phyloP scores from a whole-genome alignment of 2,113 vertebrate species.

The Procavia capensis region DNA sequence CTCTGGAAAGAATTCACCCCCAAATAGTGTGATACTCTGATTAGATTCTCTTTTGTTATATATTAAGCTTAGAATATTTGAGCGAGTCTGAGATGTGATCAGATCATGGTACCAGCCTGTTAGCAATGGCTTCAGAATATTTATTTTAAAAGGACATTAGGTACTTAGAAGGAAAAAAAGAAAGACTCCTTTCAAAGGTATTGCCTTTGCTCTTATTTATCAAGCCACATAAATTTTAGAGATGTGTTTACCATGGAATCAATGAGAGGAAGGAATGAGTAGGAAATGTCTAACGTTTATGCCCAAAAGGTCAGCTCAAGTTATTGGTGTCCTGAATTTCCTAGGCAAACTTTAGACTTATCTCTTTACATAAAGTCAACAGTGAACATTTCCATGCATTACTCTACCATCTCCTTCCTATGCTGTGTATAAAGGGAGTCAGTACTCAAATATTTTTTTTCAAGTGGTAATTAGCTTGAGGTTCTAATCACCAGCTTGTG shows the following conservation, averaged over 20 bases:
- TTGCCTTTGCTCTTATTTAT: conserved; percentile 35
- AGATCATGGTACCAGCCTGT: background rate
- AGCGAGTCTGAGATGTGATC: background rate
- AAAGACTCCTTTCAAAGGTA: background rate
- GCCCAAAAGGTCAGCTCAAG: conserved; percentile 20
- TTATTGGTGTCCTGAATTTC: conserved; percentile 36
- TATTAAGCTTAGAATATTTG: background rate
- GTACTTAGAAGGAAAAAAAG: background rate
- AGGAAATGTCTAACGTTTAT: conserved; percentile 48
- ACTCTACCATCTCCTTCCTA: background rate
- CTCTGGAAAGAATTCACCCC: conserved; percentile 16
- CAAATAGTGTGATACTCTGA: background rate
- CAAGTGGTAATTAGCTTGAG: conserved; percentile 40
- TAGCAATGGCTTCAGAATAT: conserved; percentile 5
- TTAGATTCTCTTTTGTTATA: background rate
- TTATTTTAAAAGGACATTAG: background rate
- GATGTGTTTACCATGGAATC: conserved; percentile 6
- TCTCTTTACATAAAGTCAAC: conserved; percentile 1
- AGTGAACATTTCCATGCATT: conserved; percentile 39
- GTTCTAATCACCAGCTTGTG: conserved; percentile 4
- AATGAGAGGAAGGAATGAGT: conserved; percentile 28
- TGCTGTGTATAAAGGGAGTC: background rate
- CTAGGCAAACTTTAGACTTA: background rate
- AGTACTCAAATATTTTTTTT: conserved; percentile 28
- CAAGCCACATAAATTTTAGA: background rate